These are phyloP conservation scores for Drosophila algonquin DNA, from an alignment of 2,888 invertebrate species.

Conservation along the genomic window DNA sequence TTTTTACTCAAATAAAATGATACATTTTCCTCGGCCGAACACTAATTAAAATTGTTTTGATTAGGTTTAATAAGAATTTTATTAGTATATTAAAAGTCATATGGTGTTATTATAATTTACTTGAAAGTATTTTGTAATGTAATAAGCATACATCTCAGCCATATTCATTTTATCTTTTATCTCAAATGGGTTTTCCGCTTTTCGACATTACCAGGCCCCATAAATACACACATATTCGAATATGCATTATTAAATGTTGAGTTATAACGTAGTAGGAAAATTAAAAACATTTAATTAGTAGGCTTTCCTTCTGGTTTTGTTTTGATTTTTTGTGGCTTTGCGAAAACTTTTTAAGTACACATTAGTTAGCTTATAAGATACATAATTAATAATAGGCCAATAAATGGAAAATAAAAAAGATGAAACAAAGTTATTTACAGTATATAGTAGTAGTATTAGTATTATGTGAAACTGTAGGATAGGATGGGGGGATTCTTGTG, in stretches of 20 bases:
- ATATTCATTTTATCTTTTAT: conserved; percentile 22
- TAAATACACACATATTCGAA: conserved; percentile 18
- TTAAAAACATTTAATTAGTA: conserved; percentile 41
- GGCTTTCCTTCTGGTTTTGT: conserved; percentile 8
- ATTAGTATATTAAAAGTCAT: conserved; percentile 77
- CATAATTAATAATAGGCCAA: too few species aligned
- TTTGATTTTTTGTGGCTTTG: conserved; percentile 24
- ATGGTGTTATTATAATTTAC: conserved; percentile 75
- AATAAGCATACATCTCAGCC: conserved; percentile 70
- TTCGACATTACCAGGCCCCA: conserved; percentile 17
- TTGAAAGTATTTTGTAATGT: conserved; percentile 75
- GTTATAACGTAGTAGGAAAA: conserved; percentile 60
- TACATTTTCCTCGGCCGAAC: too few species aligned
- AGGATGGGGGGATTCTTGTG: conserved; percentile 17
- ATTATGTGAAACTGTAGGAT: conserved; percentile 43
- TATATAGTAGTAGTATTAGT: conserved; percentile 37
- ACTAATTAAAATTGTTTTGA: not conserved
- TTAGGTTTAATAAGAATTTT: conserved; percentile 75
- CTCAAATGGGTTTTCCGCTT: conserved; percentile 12
- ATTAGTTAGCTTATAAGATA: conserved; percentile 36
- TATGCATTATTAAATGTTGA: conserved; percentile 55
- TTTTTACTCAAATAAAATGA: too few species aligned
- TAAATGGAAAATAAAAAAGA: conserved; percentile 46
- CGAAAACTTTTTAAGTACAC: conserved; percentile 50
- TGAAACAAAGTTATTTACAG: conserved; percentile 72